Base-by-base conservation (phyloP, 2,797 vertebrate species). In the Peromyscus eremicus region DNA sequence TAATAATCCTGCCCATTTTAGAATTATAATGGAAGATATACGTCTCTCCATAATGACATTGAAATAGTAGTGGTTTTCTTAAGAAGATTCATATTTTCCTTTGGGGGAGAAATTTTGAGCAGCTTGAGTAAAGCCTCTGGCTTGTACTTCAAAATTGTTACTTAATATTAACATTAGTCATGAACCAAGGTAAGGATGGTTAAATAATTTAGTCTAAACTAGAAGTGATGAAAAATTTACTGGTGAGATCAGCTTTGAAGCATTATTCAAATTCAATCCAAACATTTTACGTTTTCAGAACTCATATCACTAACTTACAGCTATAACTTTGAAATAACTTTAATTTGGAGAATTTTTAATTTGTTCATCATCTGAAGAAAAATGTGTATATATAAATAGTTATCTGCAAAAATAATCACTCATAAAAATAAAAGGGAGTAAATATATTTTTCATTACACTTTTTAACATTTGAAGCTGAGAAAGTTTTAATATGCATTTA, bases 191-290 rank as follows among this genome's bases (percentile, higher is more conserved):
- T 66, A 64, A 83, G 52, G 8, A 46, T 21, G 10, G 46, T 80
- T 71, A 84, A 96, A 90, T 94, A 93, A 86, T 64, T 76, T 77
- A 83, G 14, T 32, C 16, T 46, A 93, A 87, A 75, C 10, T 82
- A 75, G 16, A 55, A 83, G 6, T 37, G 70, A 89, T 86, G 37
- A 93, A 96, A 89, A 94, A 10, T 85, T 94, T 25, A 52, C 79
- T 86, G 25, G 1, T 40, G 81, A 76, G 4, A 79, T 75, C 55
- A 17, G 5, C 91, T 97, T 92, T 77, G 46, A 90, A 96, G 7
- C 76, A 71, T 49, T 40, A 93, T 52, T 88, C 75, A 92, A 85
- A 95, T 5, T 21, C 29, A 13, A 8, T 81, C 37, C 76, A 92
- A 81, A 37, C 3, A 68, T 94, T 84, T 34, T 49, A 79, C 11